Base-by-base conservation (phyloP, 2,797 vertebrate genomes). In the Cynopterus sphinx region DNA sequence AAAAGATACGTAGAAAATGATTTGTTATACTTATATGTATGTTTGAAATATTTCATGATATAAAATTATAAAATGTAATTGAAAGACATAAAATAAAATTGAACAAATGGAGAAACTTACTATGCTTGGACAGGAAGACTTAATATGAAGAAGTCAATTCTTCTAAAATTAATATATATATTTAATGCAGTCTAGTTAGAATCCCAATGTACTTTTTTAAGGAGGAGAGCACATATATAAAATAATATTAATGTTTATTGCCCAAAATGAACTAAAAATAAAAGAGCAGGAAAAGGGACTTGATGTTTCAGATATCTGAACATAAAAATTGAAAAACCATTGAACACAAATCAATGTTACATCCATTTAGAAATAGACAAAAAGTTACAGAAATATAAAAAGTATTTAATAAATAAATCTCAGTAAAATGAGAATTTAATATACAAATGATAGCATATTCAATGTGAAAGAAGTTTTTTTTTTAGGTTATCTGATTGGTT, bases 161-260 rank as follows among this genome's bases (percentile, higher is more conserved):
- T 85, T 86, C 41, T 39, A 59, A 65, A 88, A 61, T 53, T 65
- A 70, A 59, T 61, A 78, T 53, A 19, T 74, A 2, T 33, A 73
- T 77, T 68, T 89, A 49, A 31, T 41, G 1, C 19, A 61, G 16
- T 91, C 65, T n/a, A 51, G 5, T 53, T 67, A 85, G 22, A 71
- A 95, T 70, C 28, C 21, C 81, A 10, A 43, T 31, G 24, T 71
- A 4, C 7, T 9, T 43, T 77, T 73, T 51, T 88, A 31, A 31
- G 41, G 21, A 28, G 1, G 4, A 81, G 5, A 28, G n/a, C 28
- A 6, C 16, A 51, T 39, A 55, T 82, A 33, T 88, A 71, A 86
- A 96, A 65, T 68, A 77, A 88, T 71, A 67, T 86, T 82, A 86
- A 87, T 77, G 6, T 70, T 59, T 90, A 87, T 71, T 65, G 17